Evolutionary conservation across 2,797 vertebrate species (phyloP), one percentile per base, ranked within the genome.

Genomic region (Gila robusta): DNA sequence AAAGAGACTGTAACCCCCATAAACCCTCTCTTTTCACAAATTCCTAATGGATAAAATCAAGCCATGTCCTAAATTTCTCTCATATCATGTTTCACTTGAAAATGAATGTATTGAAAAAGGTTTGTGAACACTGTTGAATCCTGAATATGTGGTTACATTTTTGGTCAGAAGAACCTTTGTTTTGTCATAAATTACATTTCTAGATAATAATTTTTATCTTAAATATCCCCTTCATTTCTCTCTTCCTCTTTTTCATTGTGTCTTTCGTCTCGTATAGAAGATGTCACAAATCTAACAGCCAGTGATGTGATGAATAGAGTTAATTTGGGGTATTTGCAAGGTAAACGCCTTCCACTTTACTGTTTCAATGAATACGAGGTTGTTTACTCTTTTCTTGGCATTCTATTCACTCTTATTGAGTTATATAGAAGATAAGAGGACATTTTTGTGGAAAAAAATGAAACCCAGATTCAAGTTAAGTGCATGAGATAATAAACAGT

Each of bases 241-340:
- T 92, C 93, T 62, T 37, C 21, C 26, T 89, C 17, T 87, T 70
- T 88, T n/a, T 62, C 6, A 79, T 37, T 72, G n/a, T 39, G 21
- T 86, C 49, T 78, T 39, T 41, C 39, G 3, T 82, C 64, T 81
- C 10, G 66, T 94, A 66, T 94, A 99, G 98, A 98, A 94, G 97
- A 98, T 92, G 94, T 97, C 91, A 96, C 96, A 91, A 98, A 98
- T 94, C 96, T 99, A 95, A 99, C 98, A 92, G 98, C 98, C 95
- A 97, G 97, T 95, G 98, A 99, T 91, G 98, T 99, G 93, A 99
- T 99, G 98, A 99, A 99, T 95, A 96, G 98, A 95, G 98, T 99
- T 93, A 99, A 99, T 93, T 96, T 99, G 94, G 98, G 98, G 93
- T 98, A 99, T 94, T 96, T 99, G 85, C 97, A 99, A 97, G 98